Base-by-base conservation (phyloP, 2,797 vertebrate species). In the Hippoglossus hippoglossus region DNA sequence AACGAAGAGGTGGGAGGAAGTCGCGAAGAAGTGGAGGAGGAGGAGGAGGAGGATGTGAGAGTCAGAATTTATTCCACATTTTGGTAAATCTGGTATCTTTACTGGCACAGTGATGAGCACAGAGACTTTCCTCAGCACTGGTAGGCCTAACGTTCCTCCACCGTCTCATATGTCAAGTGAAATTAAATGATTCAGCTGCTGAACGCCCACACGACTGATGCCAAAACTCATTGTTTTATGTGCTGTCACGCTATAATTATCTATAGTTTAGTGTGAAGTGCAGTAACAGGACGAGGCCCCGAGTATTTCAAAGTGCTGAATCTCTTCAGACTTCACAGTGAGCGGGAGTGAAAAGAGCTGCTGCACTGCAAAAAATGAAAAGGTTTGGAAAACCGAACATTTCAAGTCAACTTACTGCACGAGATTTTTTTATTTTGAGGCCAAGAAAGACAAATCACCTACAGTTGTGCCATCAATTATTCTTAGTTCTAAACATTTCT, bases 41-140 rank as follows among this genome's bases (percentile, higher is more conserved):
- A 82, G 58, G 79, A 81, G 39, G 69, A 67, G 73, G 84, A 77
- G 74, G 84, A 80, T 81, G 77, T 77, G 79, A 83, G 63, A 84
- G 76, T 66, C 34, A 61, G 67, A 86, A 49, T 68, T 63, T 72
- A 65, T 71, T 84, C 61, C 63, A 21, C 22, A 0, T 82, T 82
- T 85, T 78, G 80, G 77, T 80, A 65, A 86, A 69, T 82, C 65
- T 70, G 44, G 28, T 63, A 1, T 76, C 67, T 88, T 90, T 89
- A 84, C 88, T 67, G 80, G 87, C 80, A 82, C 15, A 5, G 18
- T 34, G 44, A 68, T 50, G 63, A 82, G 44, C 53, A 67, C 16
- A 25, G 51, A 63, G 36, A 21, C 47, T 79, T 88, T 85, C 50
- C 41, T 18, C 28, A 31, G 22, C 55, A n/a, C 34, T 46, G 36